Percentiles rank a stretch among this genome's conserved stretches.
Conservation (phyloP, 2,888 invertebrate genomes). For the Polydrusus tereticollis region DNA sequence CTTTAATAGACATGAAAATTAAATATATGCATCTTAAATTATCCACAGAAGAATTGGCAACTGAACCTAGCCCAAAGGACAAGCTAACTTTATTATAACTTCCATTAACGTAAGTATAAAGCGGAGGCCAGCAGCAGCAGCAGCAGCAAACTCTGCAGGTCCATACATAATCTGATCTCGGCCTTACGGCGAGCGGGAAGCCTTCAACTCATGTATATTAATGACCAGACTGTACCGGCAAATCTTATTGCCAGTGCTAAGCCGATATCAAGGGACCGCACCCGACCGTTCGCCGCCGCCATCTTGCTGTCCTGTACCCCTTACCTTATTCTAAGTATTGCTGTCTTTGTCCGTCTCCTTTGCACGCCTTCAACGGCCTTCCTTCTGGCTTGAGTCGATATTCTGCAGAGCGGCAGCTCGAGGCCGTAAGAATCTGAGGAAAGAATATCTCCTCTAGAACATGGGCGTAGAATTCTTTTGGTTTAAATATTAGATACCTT, state of each 20-base stretch:
- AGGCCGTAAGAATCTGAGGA: constrained; percentile 37
- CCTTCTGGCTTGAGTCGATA: constrained; percentile 50
- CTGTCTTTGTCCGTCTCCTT: constrained; percentile 60
- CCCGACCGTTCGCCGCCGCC: constrained; percentile 59
- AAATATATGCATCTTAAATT: not conserved
- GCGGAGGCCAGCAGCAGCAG: constrained; percentile 13
- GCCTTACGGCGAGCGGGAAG: constrained; percentile 26
- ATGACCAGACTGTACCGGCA: constrained; percentile 66
- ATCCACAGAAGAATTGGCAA: not conserved
- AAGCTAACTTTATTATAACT: not conserved
- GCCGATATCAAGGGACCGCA: constrained; percentile 63
- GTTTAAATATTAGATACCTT: too few relatives aligned
- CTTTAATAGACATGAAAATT: not conserved
- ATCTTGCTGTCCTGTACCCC: constrained; percentile 63
- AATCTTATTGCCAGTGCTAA: constrained; percentile 68
- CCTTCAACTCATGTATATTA: constrained; percentile 65
- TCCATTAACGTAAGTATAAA: constrained; percentile 20
- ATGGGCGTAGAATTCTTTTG: constrained; percentile 19
- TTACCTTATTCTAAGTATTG: constrained; percentile 55
- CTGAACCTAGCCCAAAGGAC: not conserved
- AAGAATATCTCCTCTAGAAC: constrained; percentile 39
- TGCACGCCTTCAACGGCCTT: constrained; percentile 42
- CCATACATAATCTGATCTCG: constrained; percentile 42
- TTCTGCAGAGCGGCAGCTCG: constrained; percentile 46
- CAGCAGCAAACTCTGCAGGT: constrained; percentile 38